Conservation (phyloP, 1,140 invertebrate species). For the Macrobrachium rosenbergii region DNA sequence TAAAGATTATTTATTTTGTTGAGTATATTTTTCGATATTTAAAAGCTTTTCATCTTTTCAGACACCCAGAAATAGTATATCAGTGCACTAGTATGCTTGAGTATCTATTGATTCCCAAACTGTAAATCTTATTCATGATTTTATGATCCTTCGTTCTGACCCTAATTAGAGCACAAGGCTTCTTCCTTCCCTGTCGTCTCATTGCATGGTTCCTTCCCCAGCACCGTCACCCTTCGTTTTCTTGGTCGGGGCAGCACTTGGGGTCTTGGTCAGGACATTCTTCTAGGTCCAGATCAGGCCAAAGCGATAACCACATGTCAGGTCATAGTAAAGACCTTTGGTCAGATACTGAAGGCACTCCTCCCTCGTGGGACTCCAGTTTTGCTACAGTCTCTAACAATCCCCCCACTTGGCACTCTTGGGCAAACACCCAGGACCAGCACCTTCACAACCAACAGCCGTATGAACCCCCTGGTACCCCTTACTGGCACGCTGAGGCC, state of each 20-base stretch:
- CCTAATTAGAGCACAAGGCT: conserved; percentile 2
- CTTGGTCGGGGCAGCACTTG: conserved; percentile 26
- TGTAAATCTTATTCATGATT: too few species aligned
- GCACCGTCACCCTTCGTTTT: conserved; percentile 28
- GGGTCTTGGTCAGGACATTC: conserved; percentile 30
- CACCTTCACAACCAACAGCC: conserved; percentile 47
- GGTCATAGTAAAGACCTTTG: conserved; percentile 31
- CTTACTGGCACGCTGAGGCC: conserved; percentile 67
- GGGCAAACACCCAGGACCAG: conserved; percentile 34
- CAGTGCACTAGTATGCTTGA: too few species aligned
- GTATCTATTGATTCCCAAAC: too few species aligned
- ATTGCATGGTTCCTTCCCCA: conserved; percentile 53
- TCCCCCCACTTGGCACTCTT: conserved; percentile 9
- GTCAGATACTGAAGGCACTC: conserved; percentile 18
- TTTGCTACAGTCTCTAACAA: conserved; percentile 35
- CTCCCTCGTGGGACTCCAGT: conserved; percentile 28
- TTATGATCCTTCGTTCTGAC: conserved; percentile 2
- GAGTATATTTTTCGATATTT: too few species aligned
- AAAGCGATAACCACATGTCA: conserved; percentile 19
- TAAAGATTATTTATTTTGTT: too few species aligned
- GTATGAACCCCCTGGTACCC: conserved; percentile 55
- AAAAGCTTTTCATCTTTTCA: too few species aligned
- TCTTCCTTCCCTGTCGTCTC: conserved; percentile 30
- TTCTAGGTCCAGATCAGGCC: conserved; percentile 12
- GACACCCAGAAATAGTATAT: too few species aligned